phyloP scores from a whole-genome alignment of 2,888 invertebrate species.

The Drosophila rellima region DNA sequence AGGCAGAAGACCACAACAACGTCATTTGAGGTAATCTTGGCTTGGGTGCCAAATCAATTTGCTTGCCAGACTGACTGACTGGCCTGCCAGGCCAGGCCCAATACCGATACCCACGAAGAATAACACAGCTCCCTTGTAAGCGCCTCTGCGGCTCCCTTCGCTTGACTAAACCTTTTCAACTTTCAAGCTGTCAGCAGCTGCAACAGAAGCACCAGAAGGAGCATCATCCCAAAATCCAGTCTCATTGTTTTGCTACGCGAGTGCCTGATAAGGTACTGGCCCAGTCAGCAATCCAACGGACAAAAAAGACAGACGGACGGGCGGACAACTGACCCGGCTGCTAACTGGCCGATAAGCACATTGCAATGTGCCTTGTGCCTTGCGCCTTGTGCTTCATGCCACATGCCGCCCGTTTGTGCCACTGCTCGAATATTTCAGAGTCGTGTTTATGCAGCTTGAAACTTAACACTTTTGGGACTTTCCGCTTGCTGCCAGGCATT shows the following conservation, averaged over 20 bases:
- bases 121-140: background rate
- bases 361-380: slow-evolving; percentile 22
- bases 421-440: slow-evolving; percentile 59
- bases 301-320: too few species aligned
- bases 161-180: slow-evolving; percentile 38
- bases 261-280: slow-evolving; percentile 45
- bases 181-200: slow-evolving; percentile 25
- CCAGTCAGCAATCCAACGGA: slow-evolving; percentile 42
- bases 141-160: background rate
- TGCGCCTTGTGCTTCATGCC: slow-evolving; percentile 1
- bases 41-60: slow-evolving; percentile 66
- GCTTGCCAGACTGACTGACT: slow-evolving; percentile 43
- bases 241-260: slow-evolving; percentile 45
- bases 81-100: background rate
- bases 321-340: slow-evolving; percentile 49
- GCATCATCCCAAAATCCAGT: slow-evolving; percentile 1
- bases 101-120: slow-evolving; percentile 8
- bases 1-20: slow-evolving; percentile 24
- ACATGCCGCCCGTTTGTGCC: background rate
- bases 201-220: background rate
- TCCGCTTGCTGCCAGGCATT: slow-evolving; percentile 37
- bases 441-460: slow-evolving; percentile 73
- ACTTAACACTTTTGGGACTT: slow-evolving; percentile 66
- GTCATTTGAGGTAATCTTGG: slow-evolving; percentile 54
- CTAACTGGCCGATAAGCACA: slow-evolving; percentile 58